Evolutionary conservation across 2,888 invertebrate species (phyloP).

Genomic region (Lepidocyrtinus sp.): DNA sequence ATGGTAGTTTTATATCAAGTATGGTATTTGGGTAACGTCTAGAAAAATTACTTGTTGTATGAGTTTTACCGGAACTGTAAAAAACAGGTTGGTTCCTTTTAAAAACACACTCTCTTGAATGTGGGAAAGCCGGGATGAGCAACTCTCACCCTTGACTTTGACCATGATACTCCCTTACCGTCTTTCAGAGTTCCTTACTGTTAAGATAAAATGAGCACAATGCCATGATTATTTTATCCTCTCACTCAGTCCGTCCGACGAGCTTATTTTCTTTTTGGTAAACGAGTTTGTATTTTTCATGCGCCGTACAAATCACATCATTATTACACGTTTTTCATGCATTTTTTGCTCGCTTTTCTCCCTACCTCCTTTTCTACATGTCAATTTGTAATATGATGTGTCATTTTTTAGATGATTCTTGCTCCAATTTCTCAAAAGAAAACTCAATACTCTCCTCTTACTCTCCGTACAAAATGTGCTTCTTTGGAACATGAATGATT

Average conservation of each 20-base stretch:
- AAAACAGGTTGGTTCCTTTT: constrained; percentile 64
- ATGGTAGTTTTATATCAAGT: too few species aligned
- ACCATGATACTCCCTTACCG: constrained; percentile 56
- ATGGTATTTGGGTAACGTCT: too few species aligned
- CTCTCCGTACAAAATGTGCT: too few species aligned
- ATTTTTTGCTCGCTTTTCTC: background rate
- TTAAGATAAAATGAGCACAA: constrained; percentile 14
- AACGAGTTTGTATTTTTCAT: constrained; percentile 25
- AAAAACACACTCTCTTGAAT: constrained; percentile 64
- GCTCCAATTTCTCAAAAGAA: too few species aligned
- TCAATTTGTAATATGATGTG: constrained; percentile 54
- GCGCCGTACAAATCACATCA: constrained; percentile 10
- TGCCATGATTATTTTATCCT: constrained; percentile 16
- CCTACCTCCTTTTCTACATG: constrained; percentile 30
- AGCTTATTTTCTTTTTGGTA: constrained; percentile 27
- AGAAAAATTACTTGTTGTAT: constrained; percentile 5
- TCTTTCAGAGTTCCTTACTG: constrained; percentile 58
- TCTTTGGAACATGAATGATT: too few species aligned
- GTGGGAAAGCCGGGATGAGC: constrained; percentile 69
- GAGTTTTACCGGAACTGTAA: constrained; percentile 66
- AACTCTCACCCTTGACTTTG: constrained; percentile 69
- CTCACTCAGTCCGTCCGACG: constrained; percentile 21
- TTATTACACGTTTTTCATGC: constrained; percentile 25
- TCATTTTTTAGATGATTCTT: constrained; percentile 14
- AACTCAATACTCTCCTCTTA: too few species aligned